Evolutionary conservation across 1,140 invertebrate genomes (phyloP).

Genomic region (Notospermus geniculatus): DNA sequence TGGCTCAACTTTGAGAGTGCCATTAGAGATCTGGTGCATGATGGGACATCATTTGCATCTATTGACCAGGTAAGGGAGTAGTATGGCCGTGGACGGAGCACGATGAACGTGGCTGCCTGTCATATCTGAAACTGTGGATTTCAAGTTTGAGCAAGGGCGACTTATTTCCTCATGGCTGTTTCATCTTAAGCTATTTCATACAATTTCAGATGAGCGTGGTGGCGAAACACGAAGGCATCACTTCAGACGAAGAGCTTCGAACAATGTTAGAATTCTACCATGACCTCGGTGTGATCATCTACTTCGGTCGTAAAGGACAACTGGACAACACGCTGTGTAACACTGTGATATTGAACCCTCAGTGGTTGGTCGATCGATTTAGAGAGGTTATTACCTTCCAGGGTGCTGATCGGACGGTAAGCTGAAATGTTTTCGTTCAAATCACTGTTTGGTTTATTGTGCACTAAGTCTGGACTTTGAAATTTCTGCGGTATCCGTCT

Average conservation of each 20-base stretch:
- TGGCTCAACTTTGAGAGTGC: conserved; percentile 57
- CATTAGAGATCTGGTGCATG: conserved; percentile 42
- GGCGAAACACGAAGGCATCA: conserved; percentile 46
- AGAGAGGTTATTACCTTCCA: conserved; percentile 31
- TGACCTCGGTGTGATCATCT: conserved; percentile 50
- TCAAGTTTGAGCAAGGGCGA: no score
- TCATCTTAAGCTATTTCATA: not conserved
- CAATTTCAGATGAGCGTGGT: conserved; percentile 43
- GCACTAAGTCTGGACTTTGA: no score
- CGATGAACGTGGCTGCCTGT: no score
- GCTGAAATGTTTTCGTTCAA: no score
- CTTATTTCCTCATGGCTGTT: conserved; percentile 4
- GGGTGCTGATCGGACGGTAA: conserved; percentile 7
- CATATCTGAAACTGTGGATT: no score
- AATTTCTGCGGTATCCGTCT: no score
- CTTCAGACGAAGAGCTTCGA: conserved; percentile 46
- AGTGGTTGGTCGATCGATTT: conserved; percentile 50
- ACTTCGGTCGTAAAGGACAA: conserved; percentile 36
- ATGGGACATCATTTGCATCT: conserved; percentile 48
- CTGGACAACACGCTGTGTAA: conserved; percentile 43
- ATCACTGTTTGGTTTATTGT: no score
- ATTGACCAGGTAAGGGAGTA: conserved; percentile 48
- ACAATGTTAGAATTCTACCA: conserved; percentile 57
- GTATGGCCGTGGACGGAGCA: no score
- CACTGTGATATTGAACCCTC: conserved; percentile 48